phyloP scores from a whole-genome alignment of 2,888 invertebrate species.

The Aromia moschata region DNA sequence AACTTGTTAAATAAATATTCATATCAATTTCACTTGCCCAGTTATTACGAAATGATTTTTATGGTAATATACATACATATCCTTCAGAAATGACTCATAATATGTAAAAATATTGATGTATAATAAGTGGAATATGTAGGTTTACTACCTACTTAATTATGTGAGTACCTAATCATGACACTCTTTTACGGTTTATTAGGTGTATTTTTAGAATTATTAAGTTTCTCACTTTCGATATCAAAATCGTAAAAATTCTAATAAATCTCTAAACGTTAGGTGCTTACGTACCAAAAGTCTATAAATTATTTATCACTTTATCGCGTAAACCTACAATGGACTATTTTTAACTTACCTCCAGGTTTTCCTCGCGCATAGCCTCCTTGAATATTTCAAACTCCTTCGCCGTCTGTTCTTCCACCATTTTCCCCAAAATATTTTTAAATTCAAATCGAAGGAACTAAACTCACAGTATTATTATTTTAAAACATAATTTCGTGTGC shows the following conservation, averaged over 20 bases:
- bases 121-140: slow-evolving; percentile 8
- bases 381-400: slow-evolving; percentile 49
- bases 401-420: slow-evolving; percentile 32
- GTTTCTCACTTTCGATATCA: neutral
- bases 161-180: neutral
- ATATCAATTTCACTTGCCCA: no score
- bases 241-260: neutral
- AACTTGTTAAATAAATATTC: no score
- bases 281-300: neutral
- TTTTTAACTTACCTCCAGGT: slow-evolving; percentile 44
- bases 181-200: neutral
- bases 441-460: slow-evolving; percentile 7
- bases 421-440: slow-evolving; percentile 24
- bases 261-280: neutral
- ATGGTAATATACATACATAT: no score
- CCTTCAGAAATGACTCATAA: neutral
- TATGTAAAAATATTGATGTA: slow-evolving; percentile 1
- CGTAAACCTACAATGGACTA: slow-evolving; percentile 2
- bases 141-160: neutral
- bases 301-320: slow-evolving; percentile 9
- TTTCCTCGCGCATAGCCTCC: slow-evolving; percentile 48
- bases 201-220: neutral
- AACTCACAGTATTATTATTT: slow-evolving; percentile 5
- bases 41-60: no score
- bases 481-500: slow-evolving; percentile 19